Evolutionary conservation across 2,797 vertebrate genomes (phyloP), one percentile per base, ranked within the genome.

Genomic region (Parambassis ranga): DNA sequence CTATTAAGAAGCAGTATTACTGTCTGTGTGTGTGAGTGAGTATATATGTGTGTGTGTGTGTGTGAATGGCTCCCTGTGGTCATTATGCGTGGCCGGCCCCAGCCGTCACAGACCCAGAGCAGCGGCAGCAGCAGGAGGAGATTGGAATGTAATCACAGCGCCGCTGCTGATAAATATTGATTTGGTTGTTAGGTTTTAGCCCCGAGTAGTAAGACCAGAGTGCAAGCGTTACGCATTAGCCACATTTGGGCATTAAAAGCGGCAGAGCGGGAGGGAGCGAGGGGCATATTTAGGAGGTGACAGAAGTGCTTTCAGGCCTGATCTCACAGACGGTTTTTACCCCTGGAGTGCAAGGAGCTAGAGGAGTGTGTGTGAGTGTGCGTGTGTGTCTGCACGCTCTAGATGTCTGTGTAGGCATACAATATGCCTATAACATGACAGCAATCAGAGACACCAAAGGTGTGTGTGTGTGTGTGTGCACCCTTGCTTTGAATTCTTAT

Each of bases 111-210:
- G 55, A 42, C 52, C 9, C 14, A 0, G 0, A 50, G 18, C 31
- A 28, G 26, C 67, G 32, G 30, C 35, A 35, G 47, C 52, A 38
- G 41, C 59, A 48, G 36, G 36, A n/a, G 1, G 24, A 35, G 37
- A 57, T 42, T 44, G 36, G 64, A 51, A 68, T 62, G 69, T 77
- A 67, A 82, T 77, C 68, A 52, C 66, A 26, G 15, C 2, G 2
- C 42, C 5, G 1, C 49, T 26, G 71, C 48, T 41, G 30, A 89
- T 85, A 81, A 87, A 77, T 82, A 91, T 91, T 75, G 87, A 90
- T 88, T 76, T 43, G 33, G 63, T 65, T 61, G 61, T 83, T 70
- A 53, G 52, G 69, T 65, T 75, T 74, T 65, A 70, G 49, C 69
- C 49, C 18, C 1, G 11, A 19, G 53, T 33, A 10, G 69, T 42